These are phyloP conservation scores for Mus spretus DNA, from an alignment of 2,797 vertebrate genomes.

Conservation along the genomic window DNA sequence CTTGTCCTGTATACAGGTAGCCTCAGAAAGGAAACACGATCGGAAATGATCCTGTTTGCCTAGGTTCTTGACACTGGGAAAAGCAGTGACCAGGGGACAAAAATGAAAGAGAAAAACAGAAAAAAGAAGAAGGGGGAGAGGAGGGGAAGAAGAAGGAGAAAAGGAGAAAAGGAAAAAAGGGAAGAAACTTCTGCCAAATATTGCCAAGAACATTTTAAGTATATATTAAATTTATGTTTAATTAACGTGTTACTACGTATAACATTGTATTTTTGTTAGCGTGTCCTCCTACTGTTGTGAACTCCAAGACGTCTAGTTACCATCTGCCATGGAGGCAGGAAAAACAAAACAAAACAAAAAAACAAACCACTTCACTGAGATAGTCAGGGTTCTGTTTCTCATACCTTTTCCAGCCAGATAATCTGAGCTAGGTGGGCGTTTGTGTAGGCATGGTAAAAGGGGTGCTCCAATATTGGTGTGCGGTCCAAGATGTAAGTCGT, in stretches of 20 bases:
- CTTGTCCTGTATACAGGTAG: not conserved
- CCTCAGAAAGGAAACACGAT: not conserved
- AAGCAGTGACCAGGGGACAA: not conserved
- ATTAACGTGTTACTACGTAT: not conserved
- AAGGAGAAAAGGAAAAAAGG: not conserved
- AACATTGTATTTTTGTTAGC: not conserved
- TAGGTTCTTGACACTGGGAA: not conserved
- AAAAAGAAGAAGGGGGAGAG: not conserved
- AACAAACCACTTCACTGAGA: not conserved
- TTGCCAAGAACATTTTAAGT: not conserved
- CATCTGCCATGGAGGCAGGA: not conserved
- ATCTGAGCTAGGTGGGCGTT: not conserved
- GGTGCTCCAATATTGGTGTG: fast-evolving
- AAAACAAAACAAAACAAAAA: no score
- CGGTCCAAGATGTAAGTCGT: not conserved
- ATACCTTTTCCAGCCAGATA: not conserved
- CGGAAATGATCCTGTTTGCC: not conserved
- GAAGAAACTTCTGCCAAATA: not conserved
- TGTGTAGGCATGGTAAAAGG: not conserved
- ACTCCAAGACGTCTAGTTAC: not conserved
- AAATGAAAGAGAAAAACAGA: not conserved
- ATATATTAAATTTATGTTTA: not conserved
- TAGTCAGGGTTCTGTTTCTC: no score
- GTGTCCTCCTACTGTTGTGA: not conserved
- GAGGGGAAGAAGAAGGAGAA: not conserved